phyloP scores from a whole-genome alignment of 1,140 invertebrate species.

The Meteorus sp. region DNA sequence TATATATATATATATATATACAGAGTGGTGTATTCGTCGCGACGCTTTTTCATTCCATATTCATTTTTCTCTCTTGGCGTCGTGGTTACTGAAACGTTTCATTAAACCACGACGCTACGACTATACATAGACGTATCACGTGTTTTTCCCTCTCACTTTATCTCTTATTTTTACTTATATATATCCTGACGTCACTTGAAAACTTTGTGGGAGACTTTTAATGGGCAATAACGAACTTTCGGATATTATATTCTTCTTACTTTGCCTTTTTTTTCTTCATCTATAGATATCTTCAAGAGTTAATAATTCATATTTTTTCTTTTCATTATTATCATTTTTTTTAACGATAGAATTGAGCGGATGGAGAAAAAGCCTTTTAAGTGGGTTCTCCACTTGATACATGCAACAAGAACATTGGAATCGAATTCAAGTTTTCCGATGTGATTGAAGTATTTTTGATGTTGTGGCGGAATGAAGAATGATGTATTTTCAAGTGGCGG shows the following conservation, averaged over 20 bases:
- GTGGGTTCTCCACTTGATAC: too few species aligned
- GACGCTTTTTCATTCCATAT: conserved; percentile 9
- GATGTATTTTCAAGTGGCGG: too few species aligned
- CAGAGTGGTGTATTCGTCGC: background rate
- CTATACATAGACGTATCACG: too few species aligned
- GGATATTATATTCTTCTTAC: background rate
- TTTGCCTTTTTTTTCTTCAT: too few species aligned
- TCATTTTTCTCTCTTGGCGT: conserved; percentile 10
- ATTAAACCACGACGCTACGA: conserved; percentile 17
- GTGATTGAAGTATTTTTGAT: too few species aligned
- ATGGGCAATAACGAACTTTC: conserved; percentile 22
- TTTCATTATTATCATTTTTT: background rate
- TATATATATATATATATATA: too few species aligned
- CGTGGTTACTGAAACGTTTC: conserved; percentile 20
- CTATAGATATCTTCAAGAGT: background rate
- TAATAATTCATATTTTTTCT: background rate
- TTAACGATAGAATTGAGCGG: background rate
- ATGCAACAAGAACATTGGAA: too few species aligned
- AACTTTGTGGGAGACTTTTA: conserved; percentile 21
- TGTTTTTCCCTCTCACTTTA: background rate
- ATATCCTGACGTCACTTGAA: conserved; percentile 17
- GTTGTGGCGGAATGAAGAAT: too few species aligned
- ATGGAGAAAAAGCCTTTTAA: too few species aligned
- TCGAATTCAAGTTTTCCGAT: too few species aligned
- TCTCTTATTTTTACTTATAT: conserved; percentile 5